phyloP scores from a whole-genome alignment of 2,888 invertebrate species.

The Busseola fusca region DNA sequence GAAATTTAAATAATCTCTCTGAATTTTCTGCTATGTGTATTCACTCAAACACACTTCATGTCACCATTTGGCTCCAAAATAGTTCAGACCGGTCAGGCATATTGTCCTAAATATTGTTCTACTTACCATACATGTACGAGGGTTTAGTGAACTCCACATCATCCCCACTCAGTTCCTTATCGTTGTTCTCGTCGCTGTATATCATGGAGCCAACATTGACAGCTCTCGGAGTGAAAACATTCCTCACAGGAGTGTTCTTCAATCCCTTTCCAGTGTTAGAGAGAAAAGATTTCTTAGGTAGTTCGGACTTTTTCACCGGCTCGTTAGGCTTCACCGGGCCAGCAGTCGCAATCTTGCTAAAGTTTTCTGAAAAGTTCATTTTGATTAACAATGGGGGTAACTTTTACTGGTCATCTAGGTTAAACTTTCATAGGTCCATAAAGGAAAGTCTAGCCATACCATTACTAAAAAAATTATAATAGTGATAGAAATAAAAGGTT shows the following conservation, averaged over 20 bases:
- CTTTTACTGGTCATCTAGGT: not conserved
- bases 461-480: not conserved
- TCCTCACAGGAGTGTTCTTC: conserved; percentile 77
- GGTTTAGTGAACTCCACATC: conserved; percentile 82
- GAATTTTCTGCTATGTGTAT: not conserved
- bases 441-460: too few species aligned
- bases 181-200: conserved; percentile 75
- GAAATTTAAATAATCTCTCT: not conserved
- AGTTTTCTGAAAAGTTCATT: conserved; percentile 74
- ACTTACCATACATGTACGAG: conserved; percentile 74
- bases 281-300: conserved; percentile 80
- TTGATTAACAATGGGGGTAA: conserved; percentile 3
- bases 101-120: not conserved
- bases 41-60: not conserved
- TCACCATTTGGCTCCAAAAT: not conserved
- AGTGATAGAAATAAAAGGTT: conserved; percentile 38
- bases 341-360: conserved; percentile 76
- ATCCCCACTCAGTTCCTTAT: conserved; percentile 67
- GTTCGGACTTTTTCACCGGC: conserved; percentile 76
- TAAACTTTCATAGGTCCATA: too few species aligned
- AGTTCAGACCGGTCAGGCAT: not conserved
- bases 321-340: conserved; percentile 81
- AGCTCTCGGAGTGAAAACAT: conserved; percentile 77
- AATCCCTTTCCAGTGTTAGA: conserved; percentile 80
- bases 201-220: conserved; percentile 79